Evolutionary conservation across 2,113 vertebrate species (phyloP), one percentile per base, ranked within the genome.

Genomic region (Castor canadensis): DNA sequence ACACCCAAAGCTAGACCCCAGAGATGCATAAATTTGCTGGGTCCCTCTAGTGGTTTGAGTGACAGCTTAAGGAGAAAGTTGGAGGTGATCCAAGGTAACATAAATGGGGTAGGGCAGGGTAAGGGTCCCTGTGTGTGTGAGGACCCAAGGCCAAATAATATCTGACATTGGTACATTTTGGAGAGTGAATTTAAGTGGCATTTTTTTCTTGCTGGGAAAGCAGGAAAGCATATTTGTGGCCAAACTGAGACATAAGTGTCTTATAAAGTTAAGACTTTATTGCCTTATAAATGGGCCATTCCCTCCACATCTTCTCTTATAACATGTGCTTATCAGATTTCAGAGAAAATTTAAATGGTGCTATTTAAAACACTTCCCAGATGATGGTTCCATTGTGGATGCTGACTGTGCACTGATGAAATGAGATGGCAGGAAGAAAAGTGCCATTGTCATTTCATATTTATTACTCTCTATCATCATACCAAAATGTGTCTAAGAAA

Each of bases 321-420:
- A 94, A 84, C 56, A 15, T 16, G 6, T 60, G 38, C 62, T 52
- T n/a, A 52, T 76, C 80, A 77, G 83, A 77, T 87, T 73, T 82
- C 75, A 91, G 67, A 94, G 85, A 76, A 73, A 94, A 94, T 95
- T 92, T 86, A 92, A 89, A 92, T 73, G 43, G 54, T 22, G 26
- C 62, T 64, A 54, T 81, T 94, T 83, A 87, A 72, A 58, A 97
- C 32, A 81, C 76, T 35, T 81, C 52, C 54, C 47, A 88, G 56
- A 56, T 49, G 40, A 72, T 86, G 62, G 30, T 58, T 80, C 47
- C 40, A 73, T 17, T 40, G 49, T 64, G 88, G 88, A 43, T 32
- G 19, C 17, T 92, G 85, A 69, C 83, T 86, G 64, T 43, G 20
- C 35, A 69, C 24, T 35, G 83, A 95, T 87, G 49, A 95, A 96